Conservation (phyloP, 2,113 vertebrate genomes). For the Ivindomyrus marchei region DNA sequence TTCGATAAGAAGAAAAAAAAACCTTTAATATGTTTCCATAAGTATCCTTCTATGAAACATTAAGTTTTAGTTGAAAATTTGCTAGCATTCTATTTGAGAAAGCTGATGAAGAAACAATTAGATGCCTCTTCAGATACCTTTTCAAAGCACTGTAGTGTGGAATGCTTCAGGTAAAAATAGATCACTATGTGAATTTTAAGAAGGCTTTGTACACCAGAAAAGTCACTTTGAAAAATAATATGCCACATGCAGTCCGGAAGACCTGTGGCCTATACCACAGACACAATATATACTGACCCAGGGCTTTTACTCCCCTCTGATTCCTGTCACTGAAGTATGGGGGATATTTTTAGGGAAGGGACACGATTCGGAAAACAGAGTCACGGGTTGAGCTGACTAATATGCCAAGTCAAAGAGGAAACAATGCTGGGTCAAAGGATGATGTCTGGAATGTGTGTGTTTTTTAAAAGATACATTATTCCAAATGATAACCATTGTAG, state of each 20-base stretch:
- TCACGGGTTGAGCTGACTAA: conserved; percentile 1
- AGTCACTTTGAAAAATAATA: neutral
- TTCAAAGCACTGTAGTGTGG: neutral
- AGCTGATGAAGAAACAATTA: neutral
- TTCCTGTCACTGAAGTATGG: neutral
- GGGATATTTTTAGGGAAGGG: neutral
- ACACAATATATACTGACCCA: neutral
- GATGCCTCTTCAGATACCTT: neutral
- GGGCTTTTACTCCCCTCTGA: neutral
- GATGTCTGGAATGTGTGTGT: neutral
- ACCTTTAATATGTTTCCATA: neutral
- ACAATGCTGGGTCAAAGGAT: neutral
- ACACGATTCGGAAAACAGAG: neutral
- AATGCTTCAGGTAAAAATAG: neutral
- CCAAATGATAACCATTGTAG: neutral
- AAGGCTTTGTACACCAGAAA: neutral
- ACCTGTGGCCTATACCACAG: neutral
- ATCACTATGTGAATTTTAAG: neutral
- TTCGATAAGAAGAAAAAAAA: neutral
- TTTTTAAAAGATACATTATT: neutral
- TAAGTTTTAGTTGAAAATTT: neutral
- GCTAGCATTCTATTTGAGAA: neutral
- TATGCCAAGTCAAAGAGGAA: neutral
- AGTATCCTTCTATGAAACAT: neutral
- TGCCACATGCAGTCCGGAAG: neutral